Evolutionary conservation across 2,888 invertebrate genomes (phyloP).

Genomic region (Pandemis cinnamomeana): DNA sequence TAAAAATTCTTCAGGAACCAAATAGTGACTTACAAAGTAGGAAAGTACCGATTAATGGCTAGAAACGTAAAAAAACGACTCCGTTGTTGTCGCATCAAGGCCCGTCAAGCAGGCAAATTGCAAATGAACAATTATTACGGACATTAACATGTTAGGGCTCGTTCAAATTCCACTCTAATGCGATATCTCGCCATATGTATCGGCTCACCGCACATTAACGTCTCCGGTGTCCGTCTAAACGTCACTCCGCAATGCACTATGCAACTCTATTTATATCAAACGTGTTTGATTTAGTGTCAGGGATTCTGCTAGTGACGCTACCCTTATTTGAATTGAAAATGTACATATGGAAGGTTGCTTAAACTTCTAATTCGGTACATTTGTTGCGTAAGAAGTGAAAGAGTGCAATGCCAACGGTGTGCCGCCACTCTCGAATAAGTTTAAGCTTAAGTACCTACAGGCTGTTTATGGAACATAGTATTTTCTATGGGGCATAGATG

Average conservation of each 20-base stretch:
- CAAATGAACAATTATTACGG: slow-evolving; percentile 38
- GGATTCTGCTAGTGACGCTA: not conserved
- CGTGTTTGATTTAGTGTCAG: slow-evolving; percentile 32
- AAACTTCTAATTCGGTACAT: not conserved
- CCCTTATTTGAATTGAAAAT: not conserved
- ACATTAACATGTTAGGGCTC: slow-evolving; percentile 43
- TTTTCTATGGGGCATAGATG: too few relatives aligned
- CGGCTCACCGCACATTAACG: slow-evolving; percentile 80
- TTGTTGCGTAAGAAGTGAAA: too few relatives aligned
- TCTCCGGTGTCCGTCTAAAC: slow-evolving; percentile 73
- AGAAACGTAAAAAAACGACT: not conserved
- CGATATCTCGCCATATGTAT: slow-evolving; percentile 78
- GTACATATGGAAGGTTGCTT: not conserved
- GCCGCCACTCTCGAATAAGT: too few relatives aligned
- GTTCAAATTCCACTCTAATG: slow-evolving; percentile 59
- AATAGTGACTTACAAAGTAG: not conserved
- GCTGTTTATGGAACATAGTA: too few relatives aligned
- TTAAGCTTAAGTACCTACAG: too few relatives aligned
- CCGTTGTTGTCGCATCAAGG: not conserved
- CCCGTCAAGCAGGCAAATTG: slow-evolving; percentile 31
- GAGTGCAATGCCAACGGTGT: too few relatives aligned
- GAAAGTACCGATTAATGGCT: not conserved
- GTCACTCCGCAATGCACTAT: slow-evolving; percentile 57
- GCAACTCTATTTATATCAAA: slow-evolving; percentile 69
- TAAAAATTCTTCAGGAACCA: not conserved